phyloP scores from a whole-genome alignment of 2,113 vertebrate species.

The Equus przewalskii region DNA sequence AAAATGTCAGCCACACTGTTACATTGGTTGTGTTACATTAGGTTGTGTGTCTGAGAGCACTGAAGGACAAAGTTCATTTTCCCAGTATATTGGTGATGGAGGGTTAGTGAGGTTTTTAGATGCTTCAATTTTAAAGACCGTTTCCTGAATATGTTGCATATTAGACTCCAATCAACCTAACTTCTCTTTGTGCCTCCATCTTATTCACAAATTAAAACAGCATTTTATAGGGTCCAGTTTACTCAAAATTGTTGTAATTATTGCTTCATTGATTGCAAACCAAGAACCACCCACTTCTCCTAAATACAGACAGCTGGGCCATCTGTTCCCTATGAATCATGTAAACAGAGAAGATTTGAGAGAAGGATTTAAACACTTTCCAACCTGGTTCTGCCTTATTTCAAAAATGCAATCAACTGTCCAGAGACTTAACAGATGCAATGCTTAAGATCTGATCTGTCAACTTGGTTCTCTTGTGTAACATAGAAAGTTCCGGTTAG shows the following conservation, averaged over 20 bases:
- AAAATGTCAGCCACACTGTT: slow-evolving; percentile 36
- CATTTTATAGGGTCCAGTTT: slow-evolving; percentile 73
- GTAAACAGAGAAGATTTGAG: slow-evolving; percentile 83
- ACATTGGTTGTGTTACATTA: background rate
- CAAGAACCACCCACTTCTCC: slow-evolving; percentile 73
- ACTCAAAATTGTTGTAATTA: slow-evolving; percentile 80
- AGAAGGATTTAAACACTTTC: slow-evolving; percentile 83
- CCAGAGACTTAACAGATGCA: slow-evolving; percentile 73
- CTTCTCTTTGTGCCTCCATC: slow-evolving; percentile 57
- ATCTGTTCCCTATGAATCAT: slow-evolving; percentile 88
- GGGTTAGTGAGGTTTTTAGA: slow-evolving; percentile 1
- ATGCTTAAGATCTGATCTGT: slow-evolving; percentile 67
- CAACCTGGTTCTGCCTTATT: slow-evolving; percentile 73
- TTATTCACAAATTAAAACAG: slow-evolving; percentile 79
- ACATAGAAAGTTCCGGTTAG: slow-evolving; percentile 64
- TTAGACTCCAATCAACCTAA: slow-evolving; percentile 62
- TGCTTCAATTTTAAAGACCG: slow-evolving; percentile 42
- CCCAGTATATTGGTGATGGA: background rate
- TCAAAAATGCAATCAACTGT: slow-evolving; percentile 74
- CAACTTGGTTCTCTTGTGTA: slow-evolving; percentile 65
- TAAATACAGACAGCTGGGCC: slow-evolving; percentile 81
- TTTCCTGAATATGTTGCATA: slow-evolving; percentile 60
- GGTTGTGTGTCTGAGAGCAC: background rate
- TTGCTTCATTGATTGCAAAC: slow-evolving; percentile 84
- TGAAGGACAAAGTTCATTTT: slow-evolving; percentile 55